A percentile compares a stretch with the other conserved stretches of the same genome.
Conservation (phyloP, 2,797 vertebrate genomes). For the Neosilurus hyrtlii region DNA sequence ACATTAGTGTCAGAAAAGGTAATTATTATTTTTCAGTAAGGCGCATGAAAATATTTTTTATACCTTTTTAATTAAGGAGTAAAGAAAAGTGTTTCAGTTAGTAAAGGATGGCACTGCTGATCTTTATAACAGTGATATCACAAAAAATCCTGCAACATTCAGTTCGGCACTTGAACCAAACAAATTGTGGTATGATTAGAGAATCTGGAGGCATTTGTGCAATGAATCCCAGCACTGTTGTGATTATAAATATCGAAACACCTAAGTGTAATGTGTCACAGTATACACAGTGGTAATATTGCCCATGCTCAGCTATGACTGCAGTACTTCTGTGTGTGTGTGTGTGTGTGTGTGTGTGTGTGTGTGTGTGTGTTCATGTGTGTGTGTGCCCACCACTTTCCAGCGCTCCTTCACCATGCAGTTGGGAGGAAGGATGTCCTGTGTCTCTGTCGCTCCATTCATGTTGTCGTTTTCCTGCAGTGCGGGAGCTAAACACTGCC, state of each 20-base stretch:
- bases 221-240: no score
- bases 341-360: background rate
- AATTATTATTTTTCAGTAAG: no score
- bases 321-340: background rate
- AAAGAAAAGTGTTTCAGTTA: no score
- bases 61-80: no score
- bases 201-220: background rate
- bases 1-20: no score
- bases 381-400: slow-evolving; percentile 90
- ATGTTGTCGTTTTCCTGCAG: slow-evolving; percentile 97
- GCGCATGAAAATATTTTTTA: no score
- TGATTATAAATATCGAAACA: background rate
- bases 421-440: slow-evolving; percentile 95
- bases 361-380: background rate
- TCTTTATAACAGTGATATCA: no score
- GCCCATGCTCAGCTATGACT: no score
- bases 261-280: background rate
- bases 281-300: background rate
- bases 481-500: slow-evolving; percentile 94
- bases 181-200: no score
- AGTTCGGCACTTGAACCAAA: background rate
- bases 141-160: background rate
- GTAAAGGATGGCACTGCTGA: no score
- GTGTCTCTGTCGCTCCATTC: slow-evolving; percentile 94
- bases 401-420: slow-evolving; percentile 98